Base-by-base conservation (phyloP, 2,797 vertebrate species). In the Oreortyx pictus region DNA sequence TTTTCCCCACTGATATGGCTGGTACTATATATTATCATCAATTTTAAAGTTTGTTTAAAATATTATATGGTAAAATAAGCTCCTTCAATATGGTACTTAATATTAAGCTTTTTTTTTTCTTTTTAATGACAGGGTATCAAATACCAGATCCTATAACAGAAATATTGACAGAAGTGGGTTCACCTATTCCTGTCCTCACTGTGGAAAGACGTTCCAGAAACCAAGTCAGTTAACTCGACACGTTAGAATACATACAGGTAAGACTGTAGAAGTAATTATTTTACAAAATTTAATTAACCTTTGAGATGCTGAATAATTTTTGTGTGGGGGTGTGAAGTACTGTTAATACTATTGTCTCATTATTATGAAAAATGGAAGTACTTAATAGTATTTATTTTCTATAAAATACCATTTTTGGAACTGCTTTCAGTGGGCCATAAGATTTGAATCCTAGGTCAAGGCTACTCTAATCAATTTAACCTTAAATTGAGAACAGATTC, bases 131-230 rank as follows among this genome's bases (percentile, higher is more conserved):
- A 99, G 99, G 93, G 97, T 98, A 65, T 97, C 98, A 19, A 98
- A 97, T 94, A 98, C 98, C 37, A 98, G 99, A 95, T 99, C 99
- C 91, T 99, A 99, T 78, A 99, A 99, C 92, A 98, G 98, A 97
- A 99, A 98, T 90, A 98, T 99, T 16, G 99, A 99, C 96, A 98
- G 99, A 92, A 99, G 98, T 73, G 98, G 98, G 11, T 99, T 99
- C 96, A 98, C 98, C 3, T 99, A 99, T 96, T 98, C 98, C 13
- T 99, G 99, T 97, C 98, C 98, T 46, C 99, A 99, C 96, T 99
- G 99, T 50, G 99, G 98, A 64, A 99, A 99, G 95, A 98, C 99
- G 0, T 99, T 99, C 96, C 99, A 99, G 88, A 99, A 99, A 92
- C 99, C 99, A 2, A 99, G 99, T 92, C 99, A 99, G 95, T 97